Percentiles rank a stretch among this genome's conserved stretches.
Evolutionary conservation across 2,888 invertebrate genomes (phyloP).

Genomic region (Muschampia plurimacula): DNA sequence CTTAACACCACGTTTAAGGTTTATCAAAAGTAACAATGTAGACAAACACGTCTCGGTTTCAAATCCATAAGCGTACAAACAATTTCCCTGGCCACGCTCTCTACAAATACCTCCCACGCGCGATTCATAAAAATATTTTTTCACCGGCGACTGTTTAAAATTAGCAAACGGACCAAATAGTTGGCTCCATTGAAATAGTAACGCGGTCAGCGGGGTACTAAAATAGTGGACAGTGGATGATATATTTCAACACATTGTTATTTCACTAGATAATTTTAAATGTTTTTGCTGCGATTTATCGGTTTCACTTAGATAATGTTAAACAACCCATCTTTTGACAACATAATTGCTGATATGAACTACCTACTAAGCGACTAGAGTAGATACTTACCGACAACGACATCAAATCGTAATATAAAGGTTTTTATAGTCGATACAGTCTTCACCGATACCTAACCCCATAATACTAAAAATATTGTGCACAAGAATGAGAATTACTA

Average conservation of each 20-base stretch:
- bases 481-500: too few species aligned
- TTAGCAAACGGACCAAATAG: constrained; percentile 27
- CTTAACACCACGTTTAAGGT: background rate
- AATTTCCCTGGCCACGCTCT: background rate
- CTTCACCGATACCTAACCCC: too few species aligned
- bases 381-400: too few species aligned
- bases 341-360: too few species aligned
- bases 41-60: background rate
- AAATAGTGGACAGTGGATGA: constrained; percentile 56
- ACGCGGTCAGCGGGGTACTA: constrained; percentile 57
- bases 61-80: background rate
- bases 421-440: too few species aligned
- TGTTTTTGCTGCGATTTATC: too few species aligned
- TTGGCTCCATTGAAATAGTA: constrained; percentile 53
- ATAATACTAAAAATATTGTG: too few species aligned
- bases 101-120: constrained; percentile 9
- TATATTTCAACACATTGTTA: constrained; percentile 52
- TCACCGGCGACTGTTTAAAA: constrained; percentile 47
- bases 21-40: background rate
- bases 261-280: constrained; percentile 31
- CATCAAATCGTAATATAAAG: too few species aligned
- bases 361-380: too few species aligned
- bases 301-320: too few species aligned
- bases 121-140: constrained; percentile 43
- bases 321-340: too few species aligned